Evolutionary conservation across 2,888 invertebrate genomes (phyloP).

Genomic region (Leptarthrus brevirostris): DNA sequence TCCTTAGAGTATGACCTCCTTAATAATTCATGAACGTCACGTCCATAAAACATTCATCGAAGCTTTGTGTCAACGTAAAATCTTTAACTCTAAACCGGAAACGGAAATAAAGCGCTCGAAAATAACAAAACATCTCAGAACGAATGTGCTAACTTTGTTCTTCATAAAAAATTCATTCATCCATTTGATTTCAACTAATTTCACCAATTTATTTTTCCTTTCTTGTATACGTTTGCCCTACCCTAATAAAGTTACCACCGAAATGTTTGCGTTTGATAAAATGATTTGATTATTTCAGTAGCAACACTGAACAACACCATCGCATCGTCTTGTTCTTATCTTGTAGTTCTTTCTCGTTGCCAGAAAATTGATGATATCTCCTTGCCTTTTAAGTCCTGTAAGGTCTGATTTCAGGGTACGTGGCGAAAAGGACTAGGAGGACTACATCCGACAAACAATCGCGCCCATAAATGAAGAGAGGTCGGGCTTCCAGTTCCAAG

Average conservation of each 20-base stretch:
- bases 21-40: background rate
- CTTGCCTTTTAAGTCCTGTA: conserved; percentile 4
- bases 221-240: background rate
- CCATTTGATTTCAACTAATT: conserved; percentile 25
- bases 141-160: no score
- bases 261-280: conserved; percentile 39
- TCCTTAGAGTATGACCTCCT: background rate
- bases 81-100: no score
- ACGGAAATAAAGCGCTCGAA: no score
- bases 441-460: conserved; percentile 35
- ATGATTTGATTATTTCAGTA: conserved; percentile 45
- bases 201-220: conserved; percentile 18
- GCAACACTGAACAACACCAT: background rate
- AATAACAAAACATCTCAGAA: no score
- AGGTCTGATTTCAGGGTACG: conserved; percentile 22
- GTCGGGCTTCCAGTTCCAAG: conserved; percentile 19
- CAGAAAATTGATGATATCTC: conserved; percentile 40
- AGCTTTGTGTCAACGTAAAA: no score
- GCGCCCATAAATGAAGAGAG: conserved; percentile 28
- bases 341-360: background rate
- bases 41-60: no score
- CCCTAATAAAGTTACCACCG: conserved; percentile 34
- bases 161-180: conserved; percentile 4
- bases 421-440: background rate
- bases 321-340: conserved; percentile 10